Evolutionary conservation across 2,797 vertebrate species (phyloP).

Genomic region (Dryobates pubescens): DNA sequence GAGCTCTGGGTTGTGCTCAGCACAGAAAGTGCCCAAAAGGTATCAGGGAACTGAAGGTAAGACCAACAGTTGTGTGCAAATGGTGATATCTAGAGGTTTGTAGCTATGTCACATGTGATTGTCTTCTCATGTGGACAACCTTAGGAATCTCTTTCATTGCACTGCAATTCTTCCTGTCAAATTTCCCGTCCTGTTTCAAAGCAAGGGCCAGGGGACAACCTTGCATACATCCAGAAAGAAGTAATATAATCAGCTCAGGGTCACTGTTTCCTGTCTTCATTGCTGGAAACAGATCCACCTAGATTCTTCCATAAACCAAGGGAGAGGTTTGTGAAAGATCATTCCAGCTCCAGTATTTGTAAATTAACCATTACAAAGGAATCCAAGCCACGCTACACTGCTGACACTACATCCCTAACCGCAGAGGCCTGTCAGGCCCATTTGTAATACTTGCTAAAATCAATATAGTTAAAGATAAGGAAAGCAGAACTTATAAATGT

Average conservation of each 20-base stretch:
- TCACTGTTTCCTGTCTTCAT: background rate
- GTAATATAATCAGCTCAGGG: background rate
- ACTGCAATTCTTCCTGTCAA: background rate
- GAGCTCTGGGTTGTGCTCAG: background rate
- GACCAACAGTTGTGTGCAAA: background rate
- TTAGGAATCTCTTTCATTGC: background rate
- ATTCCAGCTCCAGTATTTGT: background rate
- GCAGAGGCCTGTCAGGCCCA: background rate
- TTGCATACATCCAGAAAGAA: background rate
- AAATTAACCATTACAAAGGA: background rate
- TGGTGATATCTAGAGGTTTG: background rate
- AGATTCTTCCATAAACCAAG: background rate
- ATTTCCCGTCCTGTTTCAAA: background rate
- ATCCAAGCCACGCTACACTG: background rate
- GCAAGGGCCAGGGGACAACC: background rate
- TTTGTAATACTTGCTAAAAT: background rate
- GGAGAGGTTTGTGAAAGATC: background rate
- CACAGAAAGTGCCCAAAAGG: background rate
- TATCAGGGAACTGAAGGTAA: background rate
- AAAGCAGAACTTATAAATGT: constrained; percentile 20
- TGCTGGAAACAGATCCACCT: background rate
- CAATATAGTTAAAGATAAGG: background rate
- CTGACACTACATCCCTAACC: background rate
- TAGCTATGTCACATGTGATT: background rate
- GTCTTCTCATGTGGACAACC: background rate